Evolutionary conservation across 2,888 invertebrate genomes (phyloP).

Genomic region (Drosophila kokeensis): DNA sequence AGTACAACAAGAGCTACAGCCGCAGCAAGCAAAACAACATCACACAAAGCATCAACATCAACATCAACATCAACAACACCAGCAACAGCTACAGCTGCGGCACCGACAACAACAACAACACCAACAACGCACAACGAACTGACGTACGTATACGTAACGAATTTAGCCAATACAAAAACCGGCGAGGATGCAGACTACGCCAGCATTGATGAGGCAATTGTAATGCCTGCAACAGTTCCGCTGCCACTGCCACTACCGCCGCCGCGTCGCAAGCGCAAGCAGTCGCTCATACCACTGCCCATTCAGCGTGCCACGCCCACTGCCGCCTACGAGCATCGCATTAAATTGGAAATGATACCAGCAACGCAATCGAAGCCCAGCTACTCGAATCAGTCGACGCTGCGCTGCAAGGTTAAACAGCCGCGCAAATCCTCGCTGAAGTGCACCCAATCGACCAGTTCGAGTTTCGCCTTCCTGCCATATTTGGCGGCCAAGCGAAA

Average conservation of each 20-base stretch:
- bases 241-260: conserved; percentile 69
- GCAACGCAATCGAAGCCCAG: conserved; percentile 54
- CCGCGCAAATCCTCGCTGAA: conserved; percentile 73
- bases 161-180: conserved; percentile 77
- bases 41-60: conserved; percentile 56
- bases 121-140: conserved; percentile 74
- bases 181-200: conserved; percentile 55
- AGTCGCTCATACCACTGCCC: conserved; percentile 80
- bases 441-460: conserved; percentile 81
- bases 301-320: conserved; percentile 56
- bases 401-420: conserved; percentile 63
- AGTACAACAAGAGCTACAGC: conserved; percentile 46
- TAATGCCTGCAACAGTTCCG: conserved; percentile 13
- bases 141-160: conserved; percentile 85
- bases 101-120: conserved; percentile 37
- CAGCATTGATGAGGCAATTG: conserved; percentile 64
- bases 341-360: conserved; percentile 73
- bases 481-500: conserved; percentile 83
- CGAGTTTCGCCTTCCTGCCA: conserved; percentile 83
- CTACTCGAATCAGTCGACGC: conserved; percentile 83
- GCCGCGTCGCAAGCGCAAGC: conserved; percentile 83
- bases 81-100: conserved; percentile 42
- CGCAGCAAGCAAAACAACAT: conserved; percentile 46
- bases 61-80: conserved; percentile 30
- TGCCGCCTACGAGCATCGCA: conserved; percentile 75